Base-by-base conservation (phyloP, 2,888 invertebrate genomes). In the Plagodis dolabraria region DNA sequence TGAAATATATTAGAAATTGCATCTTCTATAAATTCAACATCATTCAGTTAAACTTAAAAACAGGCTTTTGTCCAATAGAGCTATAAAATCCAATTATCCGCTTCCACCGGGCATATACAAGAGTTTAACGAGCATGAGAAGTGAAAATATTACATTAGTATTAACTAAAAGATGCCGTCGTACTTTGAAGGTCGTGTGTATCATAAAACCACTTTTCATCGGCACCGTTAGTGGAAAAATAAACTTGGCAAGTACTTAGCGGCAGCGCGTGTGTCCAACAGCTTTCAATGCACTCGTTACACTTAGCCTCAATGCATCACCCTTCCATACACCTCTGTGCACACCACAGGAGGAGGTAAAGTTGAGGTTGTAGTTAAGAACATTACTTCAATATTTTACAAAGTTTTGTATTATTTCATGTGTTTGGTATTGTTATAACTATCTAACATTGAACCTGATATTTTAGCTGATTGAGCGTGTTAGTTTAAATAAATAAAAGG, bases 221-320 rank as follows among this genome's bases (percentile, higher is more conserved):
- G 50, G 50, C 12, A 56, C 56, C 51, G 60, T 42, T 58, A 36
- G 51, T 51, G 48, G 57, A 63, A 62, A 64, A 66, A 62, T 63
- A 63, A 64, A 65, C 60, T 67, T 51, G 54, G 47, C 56, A 34
- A 53, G 63, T 64, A 60, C 64, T 61, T 63, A 66, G 63, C 58
- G 63, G 60, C 54, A 60, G 60, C 64, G 68, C 67, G 67, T 67
- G 69, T 67, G 66, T 65, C 67, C 67, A 67, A 67, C 69, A 66
- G 65, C 65, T 63, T 54, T 65, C 68, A 62, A 69, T 69, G 58
- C 60, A 64, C 64, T 65, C 62, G 68, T 67, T 70, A 70, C 63
- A 60, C 50, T 44, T 42, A 10, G 11, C 6, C 12, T 2, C 53
- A 57, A n/a, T 54, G 40, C 43, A 43, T 53, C 34, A 2, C 43